These are phyloP conservation scores for Sorex araneus DNA, from an alignment of 2,113 vertebrate species.

Conservation along the genomic window DNA sequence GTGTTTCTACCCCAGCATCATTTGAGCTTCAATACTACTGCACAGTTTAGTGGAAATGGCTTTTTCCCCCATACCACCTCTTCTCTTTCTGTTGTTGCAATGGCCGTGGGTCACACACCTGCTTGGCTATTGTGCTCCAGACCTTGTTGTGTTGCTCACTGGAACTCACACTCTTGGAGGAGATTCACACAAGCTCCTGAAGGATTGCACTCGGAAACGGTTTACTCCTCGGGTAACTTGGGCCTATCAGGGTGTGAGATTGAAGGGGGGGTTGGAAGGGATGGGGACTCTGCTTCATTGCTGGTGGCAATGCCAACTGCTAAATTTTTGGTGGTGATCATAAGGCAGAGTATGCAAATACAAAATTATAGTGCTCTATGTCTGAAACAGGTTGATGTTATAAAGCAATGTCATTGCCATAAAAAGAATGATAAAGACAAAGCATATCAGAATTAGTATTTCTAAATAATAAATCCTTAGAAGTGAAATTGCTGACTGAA, in stretches of 20 bases:
- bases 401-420: background rate
- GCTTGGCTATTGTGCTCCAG: no score
- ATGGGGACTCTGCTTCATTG: no score
- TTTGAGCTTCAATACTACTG: background rate
- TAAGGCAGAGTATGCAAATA: background rate
- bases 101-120: no score
- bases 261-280: no score
- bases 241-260: background rate
- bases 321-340: background rate
- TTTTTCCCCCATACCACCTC: background rate
- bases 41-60: background rate
- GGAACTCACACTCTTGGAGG: no score
- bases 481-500: constrained; percentile 52
- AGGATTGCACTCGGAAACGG: no score
- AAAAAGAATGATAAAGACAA: background rate
- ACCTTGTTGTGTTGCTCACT: no score
- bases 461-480: constrained; percentile 56
- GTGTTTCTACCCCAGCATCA: background rate
- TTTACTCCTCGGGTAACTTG: background rate
- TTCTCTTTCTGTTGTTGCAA: no score
- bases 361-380: background rate
- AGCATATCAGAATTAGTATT: constrained; percentile 51
- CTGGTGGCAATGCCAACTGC: no score
- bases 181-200: no score
- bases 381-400: background rate